Evolutionary conservation across 1,140 invertebrate species (phyloP).

Genomic region (Eubasilissa regina): DNA sequence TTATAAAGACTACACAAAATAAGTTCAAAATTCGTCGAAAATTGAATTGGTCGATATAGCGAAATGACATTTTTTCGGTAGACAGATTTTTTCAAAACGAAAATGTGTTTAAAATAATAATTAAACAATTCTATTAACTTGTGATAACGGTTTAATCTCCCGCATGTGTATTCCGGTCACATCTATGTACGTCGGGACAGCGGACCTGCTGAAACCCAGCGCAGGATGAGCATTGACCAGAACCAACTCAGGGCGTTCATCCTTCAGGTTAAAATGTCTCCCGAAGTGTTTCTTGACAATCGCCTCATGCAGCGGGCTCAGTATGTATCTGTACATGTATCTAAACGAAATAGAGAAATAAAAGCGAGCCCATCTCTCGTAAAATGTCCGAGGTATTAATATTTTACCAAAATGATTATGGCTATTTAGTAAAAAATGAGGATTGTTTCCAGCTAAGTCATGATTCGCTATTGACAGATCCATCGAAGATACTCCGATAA

Average conservation of each 20-base stretch:
- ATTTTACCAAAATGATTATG: slow-evolving; percentile 13
- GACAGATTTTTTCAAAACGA: too few species aligned
- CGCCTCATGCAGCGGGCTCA: neutral
- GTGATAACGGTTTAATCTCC: slow-evolving; percentile 54
- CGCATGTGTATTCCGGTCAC: slow-evolving; percentile 61
- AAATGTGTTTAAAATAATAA: too few species aligned
- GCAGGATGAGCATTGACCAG: slow-evolving; percentile 63
- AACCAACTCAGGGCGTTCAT: slow-evolving; percentile 55
- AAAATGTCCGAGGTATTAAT: neutral
- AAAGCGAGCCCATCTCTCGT: neutral
- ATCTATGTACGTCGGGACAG: slow-evolving; percentile 61
- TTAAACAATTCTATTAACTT: slow-evolving; percentile 51
- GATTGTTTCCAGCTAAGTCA: slow-evolving; percentile 1
- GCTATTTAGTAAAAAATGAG: slow-evolving; percentile 4
- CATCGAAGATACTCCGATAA: slow-evolving; percentile 46
- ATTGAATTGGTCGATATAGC: too few species aligned
- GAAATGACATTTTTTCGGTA: too few species aligned
- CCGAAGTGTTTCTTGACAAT: slow-evolving; percentile 40
- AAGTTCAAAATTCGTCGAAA: too few species aligned
- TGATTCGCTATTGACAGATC: slow-evolving; percentile 2
- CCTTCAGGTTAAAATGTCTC: slow-evolving; percentile 21
- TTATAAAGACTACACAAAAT: too few species aligned
- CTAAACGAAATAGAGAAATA: too few species aligned
- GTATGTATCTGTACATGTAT: slow-evolving; percentile 4
- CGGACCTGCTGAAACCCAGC: slow-evolving; percentile 59